These are phyloP conservation scores for Lamellibrachia luymesi DNA, from an alignment of 1,140 invertebrate species.

Conservation along the genomic window DNA sequence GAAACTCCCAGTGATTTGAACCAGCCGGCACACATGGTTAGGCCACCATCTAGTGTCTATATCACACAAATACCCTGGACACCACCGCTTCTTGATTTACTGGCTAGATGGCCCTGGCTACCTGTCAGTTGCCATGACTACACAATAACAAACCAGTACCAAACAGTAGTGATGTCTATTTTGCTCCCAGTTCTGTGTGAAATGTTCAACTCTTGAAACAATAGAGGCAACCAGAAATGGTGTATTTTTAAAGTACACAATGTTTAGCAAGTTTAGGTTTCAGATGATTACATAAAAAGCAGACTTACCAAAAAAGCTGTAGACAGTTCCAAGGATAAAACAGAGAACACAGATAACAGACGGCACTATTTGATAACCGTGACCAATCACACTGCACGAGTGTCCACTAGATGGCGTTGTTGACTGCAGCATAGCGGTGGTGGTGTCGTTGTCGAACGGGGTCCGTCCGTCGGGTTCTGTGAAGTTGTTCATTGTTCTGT, in stretches of 20 bases:
- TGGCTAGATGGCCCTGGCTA: too few species aligned
- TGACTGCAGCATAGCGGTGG: neutral
- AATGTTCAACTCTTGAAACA: neutral
- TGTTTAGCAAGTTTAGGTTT: neutral
- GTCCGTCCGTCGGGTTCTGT: neutral
- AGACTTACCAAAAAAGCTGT: conserved; percentile 66
- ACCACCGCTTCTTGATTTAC: conserved; percentile 33
- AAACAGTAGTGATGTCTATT: neutral
- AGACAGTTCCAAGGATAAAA: conserved; percentile 66
- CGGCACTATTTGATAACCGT: conserved; percentile 59
- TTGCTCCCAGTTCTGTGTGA: neutral
- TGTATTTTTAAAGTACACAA: neutral
- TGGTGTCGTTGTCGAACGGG: neutral
- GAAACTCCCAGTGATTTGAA: neutral
- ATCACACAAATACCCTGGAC: conserved; percentile 4
- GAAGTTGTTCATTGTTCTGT: neutral
- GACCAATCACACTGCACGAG: neutral
- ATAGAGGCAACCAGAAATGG: too few species aligned
- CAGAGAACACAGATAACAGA: conserved; percentile 63
- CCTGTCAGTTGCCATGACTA: conserved; percentile 5
- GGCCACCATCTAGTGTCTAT: neutral
- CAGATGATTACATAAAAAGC: neutral
- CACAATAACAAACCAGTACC: neutral
- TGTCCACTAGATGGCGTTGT: neutral
- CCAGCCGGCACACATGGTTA: neutral